phyloP scores from a whole-genome alignment of 53 echinoderm and acorn worm species.

The Paracentrotus lividus region DNA sequence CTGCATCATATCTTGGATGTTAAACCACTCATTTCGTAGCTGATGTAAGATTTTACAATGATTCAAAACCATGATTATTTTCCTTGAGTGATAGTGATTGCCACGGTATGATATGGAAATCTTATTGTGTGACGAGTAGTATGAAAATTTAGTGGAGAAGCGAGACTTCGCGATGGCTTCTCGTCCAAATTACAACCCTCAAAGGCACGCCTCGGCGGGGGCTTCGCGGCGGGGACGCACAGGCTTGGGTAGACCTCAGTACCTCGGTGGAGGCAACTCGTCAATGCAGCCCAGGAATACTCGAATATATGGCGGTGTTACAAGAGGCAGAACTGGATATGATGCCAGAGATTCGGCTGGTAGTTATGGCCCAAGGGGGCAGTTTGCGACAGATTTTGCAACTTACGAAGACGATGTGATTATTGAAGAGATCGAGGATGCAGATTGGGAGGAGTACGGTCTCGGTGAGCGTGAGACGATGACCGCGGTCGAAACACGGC shows the following conservation, averaged over 20 bases:
- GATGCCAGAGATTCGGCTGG: conserved; percentile 34
- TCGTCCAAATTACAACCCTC: conserved; percentile 50
- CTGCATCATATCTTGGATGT: background rate
- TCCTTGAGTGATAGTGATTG: background rate
- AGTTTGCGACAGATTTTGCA: conserved; percentile 67
- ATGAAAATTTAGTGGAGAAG: conserved; percentile 11
- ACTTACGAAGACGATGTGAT: conserved; percentile 72
- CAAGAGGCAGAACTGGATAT: conserved; percentile 1
- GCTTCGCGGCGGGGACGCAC: conserved; percentile 54
- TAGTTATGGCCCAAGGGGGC: conserved; percentile 30
- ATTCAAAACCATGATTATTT: background rate
- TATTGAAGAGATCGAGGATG: conserved; percentile 67
- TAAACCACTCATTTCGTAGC: background rate
- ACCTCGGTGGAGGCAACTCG: conserved; percentile 53
- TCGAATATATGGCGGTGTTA: background rate
- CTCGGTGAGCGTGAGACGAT: background rate
- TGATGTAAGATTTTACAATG: background rate
- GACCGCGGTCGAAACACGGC: background rate
- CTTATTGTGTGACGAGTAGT: background rate
- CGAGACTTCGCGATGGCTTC: conserved; percentile 43
- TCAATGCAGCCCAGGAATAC: background rate
- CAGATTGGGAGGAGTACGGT: conserved; percentile 46
- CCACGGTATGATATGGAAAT: background rate
- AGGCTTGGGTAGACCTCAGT: conserved; percentile 25
- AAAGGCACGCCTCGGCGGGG: conserved; percentile 48